Evolutionary conservation across 1,140 invertebrate species (phyloP), one percentile per base, ranked within the genome.

Genomic region (Contarinia nasturtii): DNA sequence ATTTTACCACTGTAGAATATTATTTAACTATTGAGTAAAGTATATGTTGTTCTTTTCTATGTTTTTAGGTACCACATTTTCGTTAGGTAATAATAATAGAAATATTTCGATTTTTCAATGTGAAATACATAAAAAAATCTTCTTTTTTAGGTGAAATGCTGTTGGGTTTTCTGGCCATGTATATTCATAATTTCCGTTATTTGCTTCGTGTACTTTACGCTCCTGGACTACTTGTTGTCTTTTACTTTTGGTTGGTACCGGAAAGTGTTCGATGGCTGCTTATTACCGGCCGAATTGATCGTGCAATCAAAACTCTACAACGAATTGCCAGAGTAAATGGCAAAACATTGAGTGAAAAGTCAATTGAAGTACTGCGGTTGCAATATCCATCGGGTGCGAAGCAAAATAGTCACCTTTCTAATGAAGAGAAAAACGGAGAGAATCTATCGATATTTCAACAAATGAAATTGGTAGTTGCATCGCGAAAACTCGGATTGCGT

Each of bases 191-290:
- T 52, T 90, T 86, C 84, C 69, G 82, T 40, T 58, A 59, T 19
- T 59, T 84, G 11, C 66, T 85, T 7, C 69, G 77, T 40, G 62
- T 79, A 2, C 61, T 80, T n/a, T 85, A 85, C 49, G 56, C 66
- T 2, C 77, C 80, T 33, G 76, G 75, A 33, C 55, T 85, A 12
- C 57, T 79, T 1, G 63, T 80, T 8, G 56, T 83, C 5, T 54
- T 70, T 1, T 75, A 77, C 55, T 71, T 71, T 34, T 73, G 74
- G 64, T 54, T 77, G 36, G 49, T 78, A 2, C 69, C 73, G 1
- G 77, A 79, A 60, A 79, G 76, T 22, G 65, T 77, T 18, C 67
- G 82, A 51, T 88, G 85, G 85, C 64, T 85, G 7, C 57, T 86
- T 27, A 75, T 77, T 2, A 76, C 80, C 49, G 73, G 76, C 4